Conservation (phyloP, 2,888 invertebrate genomes). For the Phortica magna region DNA sequence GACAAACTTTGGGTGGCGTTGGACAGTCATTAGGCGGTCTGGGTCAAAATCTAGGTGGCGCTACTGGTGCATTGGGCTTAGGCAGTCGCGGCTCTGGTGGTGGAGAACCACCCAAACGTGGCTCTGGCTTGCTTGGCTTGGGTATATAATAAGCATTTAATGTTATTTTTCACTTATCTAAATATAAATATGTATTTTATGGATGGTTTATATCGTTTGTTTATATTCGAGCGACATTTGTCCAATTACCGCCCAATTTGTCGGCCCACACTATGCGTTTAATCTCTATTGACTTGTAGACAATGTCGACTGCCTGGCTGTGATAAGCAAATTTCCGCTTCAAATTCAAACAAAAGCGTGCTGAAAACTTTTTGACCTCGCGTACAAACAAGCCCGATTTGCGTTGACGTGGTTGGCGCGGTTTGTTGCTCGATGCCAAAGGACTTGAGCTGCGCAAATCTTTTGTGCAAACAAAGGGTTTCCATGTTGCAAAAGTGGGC, state of each 20-base stretch:
- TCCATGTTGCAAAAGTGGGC: conserved; percentile 4
- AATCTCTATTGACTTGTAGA: conserved; percentile 62
- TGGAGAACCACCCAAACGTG: conserved; percentile 14
- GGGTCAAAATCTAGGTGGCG: conserved; percentile 38
- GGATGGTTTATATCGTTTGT: not conserved
- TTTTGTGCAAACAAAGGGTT: conserved; percentile 20
- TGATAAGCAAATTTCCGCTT: conserved; percentile 71
- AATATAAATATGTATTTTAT: not conserved
- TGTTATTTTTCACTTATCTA: not conserved
- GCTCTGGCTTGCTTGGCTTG: conserved; percentile 50
- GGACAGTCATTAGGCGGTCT: conserved; percentile 43
- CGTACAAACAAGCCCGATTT: conserved; percentile 1
- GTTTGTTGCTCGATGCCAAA: not conserved
- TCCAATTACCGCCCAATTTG: not conserved
- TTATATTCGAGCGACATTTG: not conserved
- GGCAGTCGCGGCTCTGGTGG: conserved; percentile 23
- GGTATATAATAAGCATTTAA: conserved; percentile 51
- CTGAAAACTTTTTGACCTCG: conserved; percentile 31
- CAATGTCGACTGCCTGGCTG: conserved; percentile 56
- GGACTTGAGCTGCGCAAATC: conserved; percentile 9
- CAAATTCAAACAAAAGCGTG: conserved; percentile 67
- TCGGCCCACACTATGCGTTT: not conserved
- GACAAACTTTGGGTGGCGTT: conserved; percentile 54
- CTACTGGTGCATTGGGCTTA: conserved; percentile 41
- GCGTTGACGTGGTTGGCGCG: not conserved